Percentiles rank a stretch among this genome's conserved stretches.
Evolutionary conservation across 1,140 invertebrate species (phyloP).

Genomic region (Rhizoglyphus robini): DNA sequence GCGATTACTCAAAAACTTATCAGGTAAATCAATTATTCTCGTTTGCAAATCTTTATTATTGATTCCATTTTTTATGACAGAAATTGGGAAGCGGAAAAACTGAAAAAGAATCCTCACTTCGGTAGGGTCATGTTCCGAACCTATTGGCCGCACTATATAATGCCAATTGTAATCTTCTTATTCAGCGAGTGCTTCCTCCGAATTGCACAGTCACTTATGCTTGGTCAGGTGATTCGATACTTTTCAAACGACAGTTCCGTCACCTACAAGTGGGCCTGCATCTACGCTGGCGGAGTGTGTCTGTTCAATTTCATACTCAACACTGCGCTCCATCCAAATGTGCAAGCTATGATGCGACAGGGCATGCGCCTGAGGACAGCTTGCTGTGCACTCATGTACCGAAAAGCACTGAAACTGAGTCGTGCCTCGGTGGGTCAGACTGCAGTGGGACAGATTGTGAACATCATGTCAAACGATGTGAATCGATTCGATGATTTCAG

Average conservation of each 20-base stretch:
- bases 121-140: not conserved
- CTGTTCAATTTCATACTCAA: slow-evolving; percentile 43
- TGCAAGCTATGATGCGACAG: slow-evolving; percentile 17
- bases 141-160: not conserved
- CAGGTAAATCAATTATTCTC: not conserved
- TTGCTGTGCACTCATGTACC: slow-evolving; percentile 42
- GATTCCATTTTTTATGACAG: too few relatives aligned
- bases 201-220: slow-evolving; percentile 38
- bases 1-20: not conserved
- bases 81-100: not conserved
- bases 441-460: too few relatives aligned
- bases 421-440: too few relatives aligned
- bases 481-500: too few relatives aligned
- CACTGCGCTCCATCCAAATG: slow-evolving; percentile 46
- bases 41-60: not conserved
- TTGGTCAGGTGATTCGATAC: slow-evolving; percentile 19
- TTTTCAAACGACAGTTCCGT: slow-evolving; percentile 17
- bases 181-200: slow-evolving; percentile 21
- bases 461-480: too few relatives aligned
- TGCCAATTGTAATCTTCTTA: not conserved
- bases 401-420: slow-evolving; percentile 39
- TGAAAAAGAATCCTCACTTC: not conserved
- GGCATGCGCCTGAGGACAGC: too few relatives aligned
- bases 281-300: slow-evolving; percentile 24
- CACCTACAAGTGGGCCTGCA: not conserved